phyloP scores from a whole-genome alignment of 1,140 invertebrate species.

The Ylistrum balloti region DNA sequence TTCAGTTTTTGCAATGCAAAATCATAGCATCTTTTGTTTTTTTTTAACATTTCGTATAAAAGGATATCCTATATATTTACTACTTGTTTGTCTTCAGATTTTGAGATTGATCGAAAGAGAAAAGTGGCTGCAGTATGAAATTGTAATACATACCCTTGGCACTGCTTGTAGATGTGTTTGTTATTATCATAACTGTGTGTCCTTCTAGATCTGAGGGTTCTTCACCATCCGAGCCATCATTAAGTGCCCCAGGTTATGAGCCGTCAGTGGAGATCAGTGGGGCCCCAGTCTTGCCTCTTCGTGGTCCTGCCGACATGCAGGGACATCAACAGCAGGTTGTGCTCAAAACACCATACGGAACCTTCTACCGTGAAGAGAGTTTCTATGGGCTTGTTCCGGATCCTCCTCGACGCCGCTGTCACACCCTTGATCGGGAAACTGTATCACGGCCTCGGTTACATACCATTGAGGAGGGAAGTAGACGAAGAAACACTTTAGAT shows the following conservation, averaged over 20 bases:
- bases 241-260: slow-evolving; percentile 63
- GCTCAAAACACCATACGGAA: slow-evolving; percentile 79
- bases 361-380: slow-evolving; percentile 78
- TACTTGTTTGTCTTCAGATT: too few relatives aligned
- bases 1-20: too few relatives aligned
- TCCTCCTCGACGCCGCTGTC: slow-evolving; percentile 75
- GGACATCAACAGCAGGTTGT: slow-evolving; percentile 74
- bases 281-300: slow-evolving; percentile 59
- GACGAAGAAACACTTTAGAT: slow-evolving; percentile 75
- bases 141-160: too few relatives aligned
- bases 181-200: too few relatives aligned
- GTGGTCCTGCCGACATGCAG: slow-evolving; percentile 64
- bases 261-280: slow-evolving; percentile 59
- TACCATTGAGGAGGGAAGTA: slow-evolving; percentile 77
- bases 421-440: slow-evolving; percentile 78
- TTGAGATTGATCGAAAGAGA: too few relatives aligned
- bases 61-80: too few relatives aligned
- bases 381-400: slow-evolving; percentile 77
- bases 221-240: slow-evolving; percentile 62
- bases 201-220: slow-evolving; percentile 67
- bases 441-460: slow-evolving; percentile 73
- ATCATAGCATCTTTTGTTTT: too few relatives aligned
- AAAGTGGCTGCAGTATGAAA: too few relatives aligned
- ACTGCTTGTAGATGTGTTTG: too few relatives aligned
- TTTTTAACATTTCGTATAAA: too few relatives aligned